Evolutionary conservation across 2,888 invertebrate genomes (phyloP), one percentile per base, ranked within the genome.

Genomic region (Chalcosyrphus nemorum): DNA sequence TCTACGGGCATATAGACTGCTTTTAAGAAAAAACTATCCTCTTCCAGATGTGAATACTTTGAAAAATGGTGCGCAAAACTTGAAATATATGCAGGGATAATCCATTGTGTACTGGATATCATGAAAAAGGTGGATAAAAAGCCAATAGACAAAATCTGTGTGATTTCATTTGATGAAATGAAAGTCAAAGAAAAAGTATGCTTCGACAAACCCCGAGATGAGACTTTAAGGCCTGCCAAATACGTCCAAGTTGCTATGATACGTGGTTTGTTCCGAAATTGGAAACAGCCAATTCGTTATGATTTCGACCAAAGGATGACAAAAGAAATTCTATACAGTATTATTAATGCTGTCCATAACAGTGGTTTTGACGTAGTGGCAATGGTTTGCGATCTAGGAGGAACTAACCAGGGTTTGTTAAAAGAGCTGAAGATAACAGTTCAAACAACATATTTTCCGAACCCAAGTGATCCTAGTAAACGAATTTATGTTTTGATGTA

Each of bases 131-230:
- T 50, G 17, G 52, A 65, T 6, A 24, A 52, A 38, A 24, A 38
- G 19, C 3, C 17, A 35, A 38, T 52, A 4, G 72, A 72, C 2
- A 81, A 81, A 35, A 17, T 71, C 17, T 71, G 70, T 24, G 59
- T 81, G 1, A 13, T 71, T 11, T 70, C 52, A 9, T 81, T 75
- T 38, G 76, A 86, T 41, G 78, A 82, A 65, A 86, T 76, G 81
- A 82, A 82, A 54, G 15, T 59, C 2, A 68, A 70, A 52, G 76
- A 82, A 43, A 76, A 72, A 7, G 72, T 72, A 24, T 72, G 41
- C 19, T 81, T 71, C 5, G 59, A 81, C 41, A 52, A 68, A 3
- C 68, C 52, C 7, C 75, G 38, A 7, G 75, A 72, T 27, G 15
- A 59, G 11, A 54, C 75, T 24, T n/a, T 86, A 15, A 15, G 43